Percentiles rank a stretch among this genome's conserved stretches.
These are phyloP conservation scores for Druceiella hillmani DNA, from an alignment of 2,888 invertebrate species.

Conservation along the genomic window DNA sequence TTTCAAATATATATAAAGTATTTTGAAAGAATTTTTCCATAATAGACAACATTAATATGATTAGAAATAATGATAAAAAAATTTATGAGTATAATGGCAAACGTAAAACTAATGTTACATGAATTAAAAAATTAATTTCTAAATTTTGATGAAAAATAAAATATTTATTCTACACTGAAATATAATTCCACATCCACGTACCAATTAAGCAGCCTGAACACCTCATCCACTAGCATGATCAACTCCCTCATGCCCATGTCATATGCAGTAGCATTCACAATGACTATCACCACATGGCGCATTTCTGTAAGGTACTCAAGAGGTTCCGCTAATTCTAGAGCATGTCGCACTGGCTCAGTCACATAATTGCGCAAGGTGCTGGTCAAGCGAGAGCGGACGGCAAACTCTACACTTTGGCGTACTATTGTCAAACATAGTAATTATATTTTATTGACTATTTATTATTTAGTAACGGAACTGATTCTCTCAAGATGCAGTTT, in stretches of 20 bases:
- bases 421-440: constrained; percentile 30
- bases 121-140: too few relatives aligned
- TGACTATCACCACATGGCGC: constrained; percentile 63
- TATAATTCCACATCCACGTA: too few relatives aligned
- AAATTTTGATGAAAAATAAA: too few relatives aligned
- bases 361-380: constrained; percentile 51
- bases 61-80: too few relatives aligned
- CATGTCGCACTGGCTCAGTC: constrained; percentile 53
- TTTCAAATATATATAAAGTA: too few relatives aligned
- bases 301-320: constrained; percentile 70
- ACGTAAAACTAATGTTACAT: too few relatives aligned
- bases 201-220: constrained; percentile 46
- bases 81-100: too few relatives aligned
- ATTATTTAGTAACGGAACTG: background rate
- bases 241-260: constrained; percentile 36
- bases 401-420: constrained; percentile 42
- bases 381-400: constrained; percentile 35
- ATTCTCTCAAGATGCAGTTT: constrained; percentile 4
- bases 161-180: too few relatives aligned
- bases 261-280: constrained; percentile 54
- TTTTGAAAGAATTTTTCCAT: too few relatives aligned
- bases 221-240: constrained; percentile 45
- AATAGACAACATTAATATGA: too few relatives aligned
- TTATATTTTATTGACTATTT: too few relatives aligned
- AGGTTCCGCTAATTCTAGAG: constrained; percentile 60